Base-by-base conservation (phyloP, 2,113 vertebrate genomes). In the Lepisosteus oculatus region DNA sequence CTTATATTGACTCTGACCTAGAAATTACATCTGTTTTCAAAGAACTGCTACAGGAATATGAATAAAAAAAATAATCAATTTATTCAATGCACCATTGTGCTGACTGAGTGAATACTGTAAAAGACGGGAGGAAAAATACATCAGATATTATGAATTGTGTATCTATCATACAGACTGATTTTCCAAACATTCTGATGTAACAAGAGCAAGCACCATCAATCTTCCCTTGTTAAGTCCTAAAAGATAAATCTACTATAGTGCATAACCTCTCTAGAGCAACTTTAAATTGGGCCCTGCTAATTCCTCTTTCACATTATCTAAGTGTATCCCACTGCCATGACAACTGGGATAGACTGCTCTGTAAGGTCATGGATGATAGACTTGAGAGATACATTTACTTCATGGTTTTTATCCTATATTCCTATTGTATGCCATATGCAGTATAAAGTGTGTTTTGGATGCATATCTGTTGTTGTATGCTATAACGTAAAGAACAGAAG, bases 111-210 rank as follows among this genome's bases (percentile, higher is more conserved):
- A 73, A 79, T 42, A 29, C 69, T 73, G 63, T 61, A 14, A 17
- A 9, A 51, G 65, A 78, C 63, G 12, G 55, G 83, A 79, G 29
- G 75, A 71, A 81, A 83, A 81, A 80, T 6, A 43, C 68, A 83
- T 71, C 45, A 70, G 59, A 73, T 65, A 54, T 68, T 78, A 74
- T 74, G 72, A 72, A 82, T 61, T 41, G 68, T n/a, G 77, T 62
- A 83, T 81, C 82, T 78, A 76, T 76, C 78, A 79, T 64, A 12
- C 7, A 69, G 44, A 72, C 65, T 68, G 72, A 71, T 78, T 81
- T 71, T 72, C 59, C 57, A 70, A 82, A 73, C 15, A 75, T 76
- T 80, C 42, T 72, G 17, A 55, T 70, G 61, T 6, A 76, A 75
- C 15, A 66, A 80, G 74, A 73, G 56, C 15, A 79, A 80, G 57